Evolutionary conservation across 2,888 invertebrate genomes (phyloP).

Genomic region (Oligia fasciuncula): DNA sequence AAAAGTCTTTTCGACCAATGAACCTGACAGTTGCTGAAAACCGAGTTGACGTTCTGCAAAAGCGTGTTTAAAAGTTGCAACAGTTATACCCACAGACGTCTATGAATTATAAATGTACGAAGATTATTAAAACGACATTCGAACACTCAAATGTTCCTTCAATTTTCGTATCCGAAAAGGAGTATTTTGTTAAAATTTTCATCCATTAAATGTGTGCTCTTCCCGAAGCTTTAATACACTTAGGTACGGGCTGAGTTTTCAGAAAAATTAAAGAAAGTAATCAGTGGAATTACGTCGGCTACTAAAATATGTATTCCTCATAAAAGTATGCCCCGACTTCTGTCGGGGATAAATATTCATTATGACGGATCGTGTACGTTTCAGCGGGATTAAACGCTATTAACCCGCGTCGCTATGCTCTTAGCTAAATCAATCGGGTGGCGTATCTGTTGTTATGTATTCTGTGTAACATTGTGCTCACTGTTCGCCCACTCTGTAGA

Average conservation of each 20-base stretch:
- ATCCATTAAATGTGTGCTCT: conserved; percentile 82
- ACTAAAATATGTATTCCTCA: conserved; percentile 90
- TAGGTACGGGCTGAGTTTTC: conserved; percentile 79
- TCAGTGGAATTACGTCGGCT: conserved; percentile 88
- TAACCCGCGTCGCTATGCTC: conserved; percentile 82
- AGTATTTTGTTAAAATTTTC: conserved; percentile 77
- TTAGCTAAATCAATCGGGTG: conserved; percentile 84
- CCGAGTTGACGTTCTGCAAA: not conserved
- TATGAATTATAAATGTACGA: conserved; percentile 17
- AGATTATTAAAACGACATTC: conserved; percentile 21
- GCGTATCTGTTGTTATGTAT: conserved; percentile 65
- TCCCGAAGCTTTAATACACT: conserved; percentile 84
- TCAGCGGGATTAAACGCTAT: conserved; percentile 89
- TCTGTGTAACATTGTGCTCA: conserved; percentile 57
- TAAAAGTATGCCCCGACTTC: conserved; percentile 88
- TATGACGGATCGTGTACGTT: conserved; percentile 88
- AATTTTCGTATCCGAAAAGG: conserved; percentile 55
- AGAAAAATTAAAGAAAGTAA: conserved; percentile 89
- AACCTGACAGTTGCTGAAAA: not conserved
- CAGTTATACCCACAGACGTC: conserved; percentile 6
- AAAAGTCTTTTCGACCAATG: not conserved
- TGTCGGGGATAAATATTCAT: conserved; percentile 89
- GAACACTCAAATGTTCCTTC: conserved; percentile 35
- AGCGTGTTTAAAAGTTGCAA: conserved; percentile 3
- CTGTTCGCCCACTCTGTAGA: conserved; percentile 29